These are phyloP conservation scores for Cherax quadricarinatus DNA, from an alignment of 1,140 invertebrate species.

Conservation along the genomic window DNA sequence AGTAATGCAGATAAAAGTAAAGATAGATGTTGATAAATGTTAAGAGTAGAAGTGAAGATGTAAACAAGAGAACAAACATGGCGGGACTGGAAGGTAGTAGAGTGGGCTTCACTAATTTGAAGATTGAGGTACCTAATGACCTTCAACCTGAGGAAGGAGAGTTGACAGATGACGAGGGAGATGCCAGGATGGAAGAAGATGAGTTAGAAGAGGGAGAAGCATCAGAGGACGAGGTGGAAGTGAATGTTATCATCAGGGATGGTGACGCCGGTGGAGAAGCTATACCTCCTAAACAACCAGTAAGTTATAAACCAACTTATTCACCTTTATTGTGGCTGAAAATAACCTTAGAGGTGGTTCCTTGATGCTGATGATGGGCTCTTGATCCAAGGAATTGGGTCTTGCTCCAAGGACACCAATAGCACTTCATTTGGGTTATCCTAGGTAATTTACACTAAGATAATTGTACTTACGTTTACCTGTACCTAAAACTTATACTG, in stretches of 20 bases:
- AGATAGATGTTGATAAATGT: no score
- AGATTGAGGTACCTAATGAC: conserved; percentile 41
- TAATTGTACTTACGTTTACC: no score
- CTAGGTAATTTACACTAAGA: no score
- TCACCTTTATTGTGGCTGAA: no score
- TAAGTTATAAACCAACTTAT: neutral
- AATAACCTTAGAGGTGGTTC: no score
- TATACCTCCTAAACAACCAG: neutral
- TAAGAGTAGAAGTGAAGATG: neutral
- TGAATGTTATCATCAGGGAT: conserved; percentile 36
- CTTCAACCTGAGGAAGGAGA: conserved; percentile 22
- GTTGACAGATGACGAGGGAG: neutral
- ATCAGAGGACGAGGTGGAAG: conserved; percentile 40
- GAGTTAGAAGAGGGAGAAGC: conserved; percentile 40
- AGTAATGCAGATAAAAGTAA: no score
- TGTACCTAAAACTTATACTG: no score
- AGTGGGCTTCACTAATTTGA: neutral
- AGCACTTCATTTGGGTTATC: no score
- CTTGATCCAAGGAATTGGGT: no score
- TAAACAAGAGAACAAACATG: conserved; percentile 39
- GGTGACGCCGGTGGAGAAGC: neutral
- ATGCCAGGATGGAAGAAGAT: conserved; percentile 23
- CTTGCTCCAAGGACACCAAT: no score
- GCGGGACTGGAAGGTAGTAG: conserved; percentile 8
- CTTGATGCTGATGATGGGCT: no score